Evolutionary conservation across 2,113 vertebrate species (phyloP).

Genomic region (Hemicordylus capensis): DNA sequence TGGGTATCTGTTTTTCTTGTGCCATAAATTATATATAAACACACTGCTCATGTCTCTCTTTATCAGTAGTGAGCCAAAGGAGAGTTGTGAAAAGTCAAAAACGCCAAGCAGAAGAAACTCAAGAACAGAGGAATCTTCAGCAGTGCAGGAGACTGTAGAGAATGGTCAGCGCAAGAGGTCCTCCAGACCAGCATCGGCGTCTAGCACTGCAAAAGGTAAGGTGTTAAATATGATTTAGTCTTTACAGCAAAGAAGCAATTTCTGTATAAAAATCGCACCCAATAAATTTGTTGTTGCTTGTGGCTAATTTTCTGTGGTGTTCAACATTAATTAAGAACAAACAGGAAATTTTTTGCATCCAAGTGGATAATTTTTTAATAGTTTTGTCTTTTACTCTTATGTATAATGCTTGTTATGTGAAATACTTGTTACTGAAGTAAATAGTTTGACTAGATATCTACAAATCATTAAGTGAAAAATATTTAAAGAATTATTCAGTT

Average conservation of each 20-base stretch:
- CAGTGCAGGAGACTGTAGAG: constrained; percentile 84
- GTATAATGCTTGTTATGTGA: constrained; percentile 20
- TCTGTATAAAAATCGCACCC: not conserved
- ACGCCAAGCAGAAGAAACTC: constrained; percentile 93
- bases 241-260: constrained; percentile 10
- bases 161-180: constrained; percentile 91
- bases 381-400: not conserved
- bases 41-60: constrained; percentile 56
- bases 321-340: constrained; percentile 9
- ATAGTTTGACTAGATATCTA: constrained; percentile 3
- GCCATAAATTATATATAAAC: constrained; percentile 57
- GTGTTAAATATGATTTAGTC: too few relatives aligned
- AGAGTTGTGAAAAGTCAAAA: constrained; percentile 90
- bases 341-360: not conserved
- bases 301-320: not conserved
- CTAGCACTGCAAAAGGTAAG: constrained; percentile 87
- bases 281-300: accelerated
- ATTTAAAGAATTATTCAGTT: constrained; percentile 24
- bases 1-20: constrained; percentile 62
- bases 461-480: not conserved
- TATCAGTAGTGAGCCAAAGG: constrained; percentile 86
- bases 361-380: not conserved
- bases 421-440: accelerated
- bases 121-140: constrained; percentile 88
- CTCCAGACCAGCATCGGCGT: constrained; percentile 84